These are phyloP conservation scores for Prionace glauca DNA, from an alignment of 2,797 vertebrate genomes.

Conservation along the genomic window DNA sequence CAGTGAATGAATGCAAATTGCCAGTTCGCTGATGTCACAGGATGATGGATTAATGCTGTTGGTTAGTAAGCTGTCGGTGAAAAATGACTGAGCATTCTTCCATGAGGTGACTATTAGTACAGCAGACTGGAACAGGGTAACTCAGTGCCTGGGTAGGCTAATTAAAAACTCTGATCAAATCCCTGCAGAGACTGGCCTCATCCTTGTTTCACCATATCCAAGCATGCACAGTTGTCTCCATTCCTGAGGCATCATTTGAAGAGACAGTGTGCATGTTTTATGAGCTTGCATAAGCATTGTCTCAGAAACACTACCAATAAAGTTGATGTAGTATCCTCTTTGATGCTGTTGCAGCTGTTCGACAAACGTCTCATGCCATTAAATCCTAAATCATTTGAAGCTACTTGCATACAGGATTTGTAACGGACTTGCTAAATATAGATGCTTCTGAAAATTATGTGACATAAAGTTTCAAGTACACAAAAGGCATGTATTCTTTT, in stretches of 20 bases:
- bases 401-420: neutral
- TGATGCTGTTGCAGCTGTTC: neutral
- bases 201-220: slow-evolving; percentile 18
- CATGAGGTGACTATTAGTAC: slow-evolving; percentile 46
- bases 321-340: neutral
- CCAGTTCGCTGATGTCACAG: slow-evolving; percentile 30
- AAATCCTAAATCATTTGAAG: neutral
- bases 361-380: neutral
- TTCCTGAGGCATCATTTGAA: slow-evolving; percentile 17
- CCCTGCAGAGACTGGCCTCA: neutral
- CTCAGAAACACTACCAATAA: neutral
- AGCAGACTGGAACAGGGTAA: slow-evolving; percentile 47
- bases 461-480: neutral
- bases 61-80: slow-evolving; percentile 41
- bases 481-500: neutral
- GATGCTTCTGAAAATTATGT: neutral
- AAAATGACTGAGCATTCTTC: slow-evolving; percentile 43
- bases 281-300: slow-evolving; percentile 19
- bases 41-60: slow-evolving; percentile 43
- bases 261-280: slow-evolving; percentile 22
- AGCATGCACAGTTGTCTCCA: neutral
- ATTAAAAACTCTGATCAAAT: slow-evolving; percentile 48
- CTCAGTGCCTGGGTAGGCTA: slow-evolving; percentile 51
- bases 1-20: slow-evolving; percentile 38
- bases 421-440: neutral